These are phyloP conservation scores for Formica aserva DNA, from an alignment of 2,888 invertebrate species.

Conservation along the genomic window DNA sequence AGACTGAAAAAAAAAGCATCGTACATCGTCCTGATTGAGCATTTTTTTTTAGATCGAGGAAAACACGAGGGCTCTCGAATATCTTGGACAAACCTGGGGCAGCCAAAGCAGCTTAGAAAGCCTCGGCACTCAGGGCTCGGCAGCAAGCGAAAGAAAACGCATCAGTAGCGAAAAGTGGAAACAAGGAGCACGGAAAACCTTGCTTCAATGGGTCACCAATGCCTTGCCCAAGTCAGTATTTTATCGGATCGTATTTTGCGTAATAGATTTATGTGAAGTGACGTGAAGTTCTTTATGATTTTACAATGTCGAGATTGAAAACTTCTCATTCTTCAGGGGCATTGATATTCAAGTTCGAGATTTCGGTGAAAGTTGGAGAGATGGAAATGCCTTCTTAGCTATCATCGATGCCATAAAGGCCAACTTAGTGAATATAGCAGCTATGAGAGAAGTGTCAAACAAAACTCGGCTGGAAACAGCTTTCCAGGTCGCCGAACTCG, in stretches of 20 bases:
- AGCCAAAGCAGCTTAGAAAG: slow-evolving; percentile 94
- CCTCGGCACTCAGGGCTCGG: slow-evolving; percentile 90
- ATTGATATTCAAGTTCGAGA: slow-evolving; percentile 94
- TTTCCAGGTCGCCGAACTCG: slow-evolving; percentile 96
- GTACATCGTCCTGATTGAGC: slow-evolving; percentile 15
- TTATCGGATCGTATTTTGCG: background rate
- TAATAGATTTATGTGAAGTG: background rate
- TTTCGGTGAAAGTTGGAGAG: slow-evolving; percentile 98
- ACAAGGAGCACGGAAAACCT: slow-evolving; percentile 95
- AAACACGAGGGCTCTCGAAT: slow-evolving; percentile 95
- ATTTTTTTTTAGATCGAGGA: slow-evolving; percentile 94
- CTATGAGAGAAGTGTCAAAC: slow-evolving; percentile 92
- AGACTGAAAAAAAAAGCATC: background rate
- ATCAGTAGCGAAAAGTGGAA: slow-evolving; percentile 91
- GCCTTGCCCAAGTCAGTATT: slow-evolving; percentile 92
- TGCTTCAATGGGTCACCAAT: slow-evolving; percentile 97
- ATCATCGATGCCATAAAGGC: slow-evolving; percentile 98
- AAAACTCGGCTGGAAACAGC: slow-evolving; percentile 95
- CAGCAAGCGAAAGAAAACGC: slow-evolving; percentile 86
- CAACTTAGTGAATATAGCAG: slow-evolving; percentile 95
- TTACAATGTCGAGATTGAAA: background rate
- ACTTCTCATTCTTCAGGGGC: slow-evolving; percentile 87
- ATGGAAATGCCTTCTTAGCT: slow-evolving; percentile 97
- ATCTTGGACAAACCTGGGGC: slow-evolving; percentile 93
- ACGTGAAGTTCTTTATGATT: background rate